Evolutionary conservation across 1,140 invertebrate species (phyloP), one percentile per base, ranked within the genome.

Genomic region (Probaryconus sp.): DNA sequence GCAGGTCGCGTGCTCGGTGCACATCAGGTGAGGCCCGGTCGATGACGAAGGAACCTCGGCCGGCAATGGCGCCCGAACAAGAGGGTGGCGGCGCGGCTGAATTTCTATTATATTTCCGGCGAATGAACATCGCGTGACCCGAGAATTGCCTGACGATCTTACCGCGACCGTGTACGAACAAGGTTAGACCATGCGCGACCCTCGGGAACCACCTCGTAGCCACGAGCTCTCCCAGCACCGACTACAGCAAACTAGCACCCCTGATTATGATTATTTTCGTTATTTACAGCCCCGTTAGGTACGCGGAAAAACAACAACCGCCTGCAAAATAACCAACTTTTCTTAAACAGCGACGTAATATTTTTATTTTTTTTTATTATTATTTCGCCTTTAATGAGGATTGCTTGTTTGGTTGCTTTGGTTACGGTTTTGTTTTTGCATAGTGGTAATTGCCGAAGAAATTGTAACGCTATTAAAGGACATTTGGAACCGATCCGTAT

Each of bases 71-170:
- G 60, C 18, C 37, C 30, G 30, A 51, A 14, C 35, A 53, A 38
- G 55, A 64, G 55, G 47, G 58, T 51, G 50, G 61, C 21, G 58
- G 53, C 17, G 53, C 30, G 67, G 60, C 38, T 55, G 76, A 78
- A 78, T 76, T 78, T 78, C 76, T 78, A 78, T 76, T 76, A 78
- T 76, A 74, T 78, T 80, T 80, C 76, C 78, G 76, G 72, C 58
- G 78, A 78, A 70, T 70, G 75, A 70, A 73, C 65, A 78, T 79
- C 72, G 78, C 78, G 78, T 78, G 78, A 78, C 72, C 72, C 33
- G 67, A 20, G 75, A 71, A 77, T 77, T 79, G 74, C 77, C 63
- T 74, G 60, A 64, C 77, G 68, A 72, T 75, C 67, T 75, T 51
- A 17, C 50, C 60, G 70, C 64, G 58, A 64, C 48, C 65, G 68